Conservation (phyloP, 1,140 invertebrate genomes). For the Zaprionus taronus region DNA sequence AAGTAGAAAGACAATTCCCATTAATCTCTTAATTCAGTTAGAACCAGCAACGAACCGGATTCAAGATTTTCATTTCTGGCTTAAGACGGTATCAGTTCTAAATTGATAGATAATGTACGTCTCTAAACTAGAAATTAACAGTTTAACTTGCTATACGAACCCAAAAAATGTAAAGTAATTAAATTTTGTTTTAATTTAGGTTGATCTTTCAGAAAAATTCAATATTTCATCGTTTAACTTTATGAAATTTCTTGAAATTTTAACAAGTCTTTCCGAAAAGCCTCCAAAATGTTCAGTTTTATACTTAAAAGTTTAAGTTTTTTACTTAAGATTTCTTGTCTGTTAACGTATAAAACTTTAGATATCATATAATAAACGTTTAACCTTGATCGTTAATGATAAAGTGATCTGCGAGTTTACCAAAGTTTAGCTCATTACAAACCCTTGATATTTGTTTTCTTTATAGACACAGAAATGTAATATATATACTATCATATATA, state of each 20-base stretch:
- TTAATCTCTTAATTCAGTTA: neutral
- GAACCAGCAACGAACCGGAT: neutral
- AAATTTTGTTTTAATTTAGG: neutral
- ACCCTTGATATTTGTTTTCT: too few species aligned
- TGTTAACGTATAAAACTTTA: too few species aligned
- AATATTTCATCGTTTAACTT: neutral
- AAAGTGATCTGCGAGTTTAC: neutral
- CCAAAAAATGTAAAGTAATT: neutral
- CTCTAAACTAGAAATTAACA: neutral
- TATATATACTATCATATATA: too few species aligned
- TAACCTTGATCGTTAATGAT: too few species aligned
- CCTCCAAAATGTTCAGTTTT: too few species aligned
- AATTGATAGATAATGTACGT: neutral
- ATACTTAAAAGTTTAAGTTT: too few species aligned
- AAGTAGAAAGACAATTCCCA: too few species aligned
- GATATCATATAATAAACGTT: too few species aligned
- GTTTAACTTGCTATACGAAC: neutral
- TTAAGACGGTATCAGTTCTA: neutral
- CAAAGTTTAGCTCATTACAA: too few species aligned
- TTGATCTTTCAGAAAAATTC: too few species aligned
- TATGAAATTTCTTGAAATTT: too few species aligned
- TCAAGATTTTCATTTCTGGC: neutral
- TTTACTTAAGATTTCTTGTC: too few species aligned
- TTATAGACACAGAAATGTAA: neutral
- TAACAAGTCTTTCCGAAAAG: neutral